These are phyloP conservation scores for Gerris buenoi DNA, from an alignment of 1,140 invertebrate genomes.

Conservation along the genomic window DNA sequence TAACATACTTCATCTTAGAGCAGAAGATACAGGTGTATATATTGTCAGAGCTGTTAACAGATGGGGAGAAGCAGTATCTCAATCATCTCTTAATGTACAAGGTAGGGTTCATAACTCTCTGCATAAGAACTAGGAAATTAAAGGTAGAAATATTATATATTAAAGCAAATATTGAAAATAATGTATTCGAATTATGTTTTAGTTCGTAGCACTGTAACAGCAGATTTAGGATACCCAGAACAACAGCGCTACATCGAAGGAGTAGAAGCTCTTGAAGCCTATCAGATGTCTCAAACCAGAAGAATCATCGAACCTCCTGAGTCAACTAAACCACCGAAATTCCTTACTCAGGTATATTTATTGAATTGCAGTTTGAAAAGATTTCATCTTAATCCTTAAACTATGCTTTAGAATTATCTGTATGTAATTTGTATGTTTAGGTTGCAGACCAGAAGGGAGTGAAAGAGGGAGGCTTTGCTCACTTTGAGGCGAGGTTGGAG, in stretches of 20 bases:
- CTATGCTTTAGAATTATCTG: too few species aligned
- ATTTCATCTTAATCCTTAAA: too few species aligned
- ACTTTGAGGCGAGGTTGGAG: slow-evolving; percentile 88
- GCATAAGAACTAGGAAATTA: too few species aligned
- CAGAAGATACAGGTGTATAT: slow-evolving; percentile 83
- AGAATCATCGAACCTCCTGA: slow-evolving; percentile 51
- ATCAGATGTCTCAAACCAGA: slow-evolving; percentile 40
- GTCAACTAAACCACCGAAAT: slow-evolving; percentile 64
- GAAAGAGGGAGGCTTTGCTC: slow-evolving; percentile 83
- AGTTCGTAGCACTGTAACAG: slow-evolving; percentile 61
- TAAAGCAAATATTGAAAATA: too few species aligned
- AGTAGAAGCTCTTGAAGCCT: slow-evolving; percentile 83
- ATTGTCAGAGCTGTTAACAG: slow-evolving; percentile 77
- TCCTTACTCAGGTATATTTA: slow-evolving; percentile 79
- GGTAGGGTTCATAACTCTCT: too few species aligned
- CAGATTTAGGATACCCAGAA: slow-evolving; percentile 77
- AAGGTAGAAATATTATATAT: too few species aligned
- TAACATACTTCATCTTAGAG: slow-evolving; percentile 90
- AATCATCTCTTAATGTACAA: slow-evolving; percentile 58
- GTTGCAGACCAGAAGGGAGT: slow-evolving; percentile 57
- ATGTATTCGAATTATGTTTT: too few species aligned
- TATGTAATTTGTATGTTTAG: not conserved
- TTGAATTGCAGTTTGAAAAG: too few species aligned
- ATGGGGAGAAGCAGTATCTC: slow-evolving; percentile 68
- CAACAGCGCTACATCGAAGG: slow-evolving; percentile 85